A percentile compares a stretch with the other conserved stretches of the same genome.
These are phyloP conservation scores for Drosophila simulans DNA, from an alignment of 1,140 invertebrate species.

Conservation along the genomic window DNA sequence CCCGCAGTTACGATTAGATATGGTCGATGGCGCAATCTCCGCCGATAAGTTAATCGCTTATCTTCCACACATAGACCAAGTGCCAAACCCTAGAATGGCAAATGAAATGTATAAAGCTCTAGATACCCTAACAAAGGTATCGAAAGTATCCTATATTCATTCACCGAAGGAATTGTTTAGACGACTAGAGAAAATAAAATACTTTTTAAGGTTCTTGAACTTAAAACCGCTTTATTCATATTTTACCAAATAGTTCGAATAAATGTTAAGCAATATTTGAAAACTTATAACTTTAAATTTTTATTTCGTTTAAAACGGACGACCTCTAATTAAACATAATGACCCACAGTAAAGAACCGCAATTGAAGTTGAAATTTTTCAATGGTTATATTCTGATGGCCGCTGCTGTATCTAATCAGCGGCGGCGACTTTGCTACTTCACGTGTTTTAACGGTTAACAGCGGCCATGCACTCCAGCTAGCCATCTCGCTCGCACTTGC, in stretches of 20 bases:
- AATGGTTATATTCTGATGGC: not conserved
- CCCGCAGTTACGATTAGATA: constrained; percentile 53
- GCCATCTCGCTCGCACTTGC: constrained; percentile 32
- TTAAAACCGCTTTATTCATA: too few relatives aligned
- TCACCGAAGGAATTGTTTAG: not conserved
- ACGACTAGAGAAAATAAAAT: not conserved
- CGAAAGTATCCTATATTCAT: not conserved
- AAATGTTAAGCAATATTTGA: too few relatives aligned
- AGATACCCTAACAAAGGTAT: constrained; percentile 13
- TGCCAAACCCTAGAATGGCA: constrained; percentile 1
- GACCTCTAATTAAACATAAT: too few relatives aligned
- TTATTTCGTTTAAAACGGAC: too few relatives aligned
- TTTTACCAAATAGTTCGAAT: too few relatives aligned
- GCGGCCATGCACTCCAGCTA: constrained; percentile 33
- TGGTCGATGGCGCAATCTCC: constrained; percentile 34
- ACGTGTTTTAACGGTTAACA: constrained; percentile 74
- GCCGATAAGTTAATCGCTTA: constrained; percentile 31
- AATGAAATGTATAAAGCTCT: constrained; percentile 8
- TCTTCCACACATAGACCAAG: constrained; percentile 14
- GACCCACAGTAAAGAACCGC: too few relatives aligned
- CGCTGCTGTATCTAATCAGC: constrained; percentile 26
- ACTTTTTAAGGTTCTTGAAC: not conserved
- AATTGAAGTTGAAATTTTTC: too few relatives aligned
- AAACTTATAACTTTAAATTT: too few relatives aligned
- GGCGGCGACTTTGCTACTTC: constrained; percentile 25